A percentile compares a stretch with the other conserved stretches of the same genome.
These are phyloP conservation scores for Acrocephalus arundinaceus DNA, from an alignment of 2,113 vertebrate genomes.

Conservation along the genomic window DNA sequence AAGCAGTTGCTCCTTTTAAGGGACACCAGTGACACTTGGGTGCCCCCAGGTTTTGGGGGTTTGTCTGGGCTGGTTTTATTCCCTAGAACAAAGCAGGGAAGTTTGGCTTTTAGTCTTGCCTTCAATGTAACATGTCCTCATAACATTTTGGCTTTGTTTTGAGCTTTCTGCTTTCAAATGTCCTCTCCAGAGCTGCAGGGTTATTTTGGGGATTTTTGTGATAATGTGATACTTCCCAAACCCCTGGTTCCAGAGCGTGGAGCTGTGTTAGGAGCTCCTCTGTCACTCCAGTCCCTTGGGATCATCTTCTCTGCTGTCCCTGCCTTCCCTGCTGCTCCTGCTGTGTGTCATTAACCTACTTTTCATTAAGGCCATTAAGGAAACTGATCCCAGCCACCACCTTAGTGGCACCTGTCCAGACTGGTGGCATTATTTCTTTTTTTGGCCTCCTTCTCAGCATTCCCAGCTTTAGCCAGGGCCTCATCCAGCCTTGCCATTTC, in stretches of 20 bases:
- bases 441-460: neutral
- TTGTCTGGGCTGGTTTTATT: neutral
- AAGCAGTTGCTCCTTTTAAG: neutral
- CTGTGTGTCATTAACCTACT: neutral
- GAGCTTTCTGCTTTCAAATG: neutral
- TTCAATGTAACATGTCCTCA: accelerated
- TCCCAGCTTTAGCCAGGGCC: neutral
- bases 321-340: neutral
- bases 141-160: neutral
- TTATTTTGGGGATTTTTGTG: neutral
- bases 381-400: neutral
- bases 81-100: neutral
- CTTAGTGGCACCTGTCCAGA: neutral
- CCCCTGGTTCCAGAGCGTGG: neutral
- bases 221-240: neutral
- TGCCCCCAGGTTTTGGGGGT: neutral
- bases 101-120: neutral
- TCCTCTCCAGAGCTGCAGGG: neutral
- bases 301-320: neutral
- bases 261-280: neutral
- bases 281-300: neutral
- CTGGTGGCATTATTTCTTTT: neutral
- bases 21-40: neutral
- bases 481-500: neutral
- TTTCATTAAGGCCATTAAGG: neutral